Evolutionary conservation across 1,140 invertebrate genomes (phyloP).

Genomic region (Drosophila pruinosa): DNA sequence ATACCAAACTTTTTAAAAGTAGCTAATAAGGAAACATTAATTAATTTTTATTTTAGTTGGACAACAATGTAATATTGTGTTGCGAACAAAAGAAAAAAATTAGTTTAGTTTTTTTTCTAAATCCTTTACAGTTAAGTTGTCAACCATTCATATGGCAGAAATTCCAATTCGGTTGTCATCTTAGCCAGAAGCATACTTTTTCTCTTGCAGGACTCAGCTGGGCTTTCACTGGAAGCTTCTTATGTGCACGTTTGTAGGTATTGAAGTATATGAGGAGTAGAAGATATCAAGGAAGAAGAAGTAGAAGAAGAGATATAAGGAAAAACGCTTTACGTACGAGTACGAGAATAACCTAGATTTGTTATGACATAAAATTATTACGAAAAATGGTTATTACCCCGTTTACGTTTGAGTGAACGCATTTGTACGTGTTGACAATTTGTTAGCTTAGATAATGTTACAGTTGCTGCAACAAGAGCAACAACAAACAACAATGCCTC

Average conservation of each 20-base stretch:
- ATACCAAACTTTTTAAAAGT: no score
- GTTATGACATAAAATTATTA: conserved; percentile 82
- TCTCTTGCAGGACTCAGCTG: neutral
- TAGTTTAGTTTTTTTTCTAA: no score
- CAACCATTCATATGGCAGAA: neutral
- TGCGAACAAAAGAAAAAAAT: no score
- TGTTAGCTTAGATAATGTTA: conserved; percentile 80
- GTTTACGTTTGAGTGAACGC: conserved; percentile 82
- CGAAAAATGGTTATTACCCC: conserved; percentile 82
- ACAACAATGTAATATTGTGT: no score
- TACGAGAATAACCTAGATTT: conserved; percentile 71
- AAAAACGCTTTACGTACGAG: conserved; percentile 6
- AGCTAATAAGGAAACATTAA: no score
- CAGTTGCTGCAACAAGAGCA: conserved; percentile 39
- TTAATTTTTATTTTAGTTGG: no score
- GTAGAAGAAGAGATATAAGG: neutral
- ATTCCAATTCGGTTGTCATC: neutral
- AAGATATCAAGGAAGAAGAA: neutral
- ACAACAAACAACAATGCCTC: conserved; percentile 15
- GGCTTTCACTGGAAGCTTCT: neutral
- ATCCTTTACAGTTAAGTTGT: neutral
- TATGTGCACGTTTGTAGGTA: neutral
- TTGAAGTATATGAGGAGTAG: neutral
- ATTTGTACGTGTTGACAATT: conserved; percentile 82
- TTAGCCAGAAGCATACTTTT: no score